phyloP scores from a whole-genome alignment of 2,113 vertebrate species.

The Myiagra hebetior region DNA sequence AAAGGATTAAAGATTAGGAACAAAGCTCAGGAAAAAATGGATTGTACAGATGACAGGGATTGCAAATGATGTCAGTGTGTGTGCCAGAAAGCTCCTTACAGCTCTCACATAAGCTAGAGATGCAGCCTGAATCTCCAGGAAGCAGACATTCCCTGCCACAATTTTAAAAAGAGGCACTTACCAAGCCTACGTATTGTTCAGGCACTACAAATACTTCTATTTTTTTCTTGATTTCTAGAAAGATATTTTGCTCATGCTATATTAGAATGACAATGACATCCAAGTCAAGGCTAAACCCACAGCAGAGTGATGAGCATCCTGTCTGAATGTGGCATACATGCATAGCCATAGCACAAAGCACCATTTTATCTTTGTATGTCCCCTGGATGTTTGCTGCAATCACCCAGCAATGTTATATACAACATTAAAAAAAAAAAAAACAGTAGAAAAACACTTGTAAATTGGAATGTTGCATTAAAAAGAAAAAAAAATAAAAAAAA shows the following conservation, averaged over 20 bases:
- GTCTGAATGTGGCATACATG: not conserved
- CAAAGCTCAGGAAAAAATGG: not conserved
- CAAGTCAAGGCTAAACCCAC: constrained; percentile 52
- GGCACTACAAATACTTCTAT: not conserved
- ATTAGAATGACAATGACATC: constrained; percentile 50
- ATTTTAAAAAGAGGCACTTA: constrained; percentile 52
- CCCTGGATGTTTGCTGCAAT: constrained; percentile 15
- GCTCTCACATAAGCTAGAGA: not conserved
- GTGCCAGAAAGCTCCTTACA: constrained; percentile 22
- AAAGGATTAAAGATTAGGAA: constrained; percentile 32
- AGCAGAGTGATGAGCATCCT: constrained; percentile 32
- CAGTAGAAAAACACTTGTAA: constrained; percentile 49
- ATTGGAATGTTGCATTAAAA: not conserved
- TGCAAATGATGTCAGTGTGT: constrained; percentile 9
- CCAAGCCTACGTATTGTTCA: constrained; percentile 21
- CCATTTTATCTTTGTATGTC: not conserved
- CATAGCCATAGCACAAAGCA: not conserved
- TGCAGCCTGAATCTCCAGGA: not conserved
- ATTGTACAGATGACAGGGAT: constrained; percentile 2
- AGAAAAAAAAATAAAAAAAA: not conserved
- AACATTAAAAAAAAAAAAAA: not conserved
- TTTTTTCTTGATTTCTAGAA: constrained; percentile 29
- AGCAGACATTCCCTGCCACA: not conserved
- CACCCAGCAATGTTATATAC: not conserved
- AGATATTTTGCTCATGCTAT: constrained; percentile 57